A percentile compares a stretch with the other conserved stretches of the same genome.
Conservation (phyloP, 2,113 vertebrate genomes). For the Catharus fuscescens region DNA sequence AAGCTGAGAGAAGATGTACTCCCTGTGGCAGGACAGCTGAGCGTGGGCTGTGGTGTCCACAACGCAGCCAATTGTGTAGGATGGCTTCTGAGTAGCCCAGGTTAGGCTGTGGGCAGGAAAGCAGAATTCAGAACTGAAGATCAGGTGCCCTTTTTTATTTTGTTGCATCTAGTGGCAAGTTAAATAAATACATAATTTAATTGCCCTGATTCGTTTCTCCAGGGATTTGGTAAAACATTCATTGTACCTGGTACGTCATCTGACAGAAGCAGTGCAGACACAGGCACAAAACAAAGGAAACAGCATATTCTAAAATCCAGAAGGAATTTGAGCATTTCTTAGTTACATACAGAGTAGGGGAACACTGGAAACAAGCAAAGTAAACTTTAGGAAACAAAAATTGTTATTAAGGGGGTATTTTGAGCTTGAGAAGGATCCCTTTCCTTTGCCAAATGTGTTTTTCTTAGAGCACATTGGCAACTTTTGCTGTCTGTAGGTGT, state of each 20-base stretch:
- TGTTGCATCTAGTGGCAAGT: background rate
- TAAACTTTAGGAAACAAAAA: background rate
- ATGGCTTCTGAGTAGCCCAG: background rate
- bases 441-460: background rate
- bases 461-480: background rate
- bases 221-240: background rate
- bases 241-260: accelerated
- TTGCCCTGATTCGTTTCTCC: background rate
- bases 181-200: background rate
- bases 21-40: background rate
- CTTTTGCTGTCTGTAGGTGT: background rate
- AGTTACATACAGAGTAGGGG: background rate
- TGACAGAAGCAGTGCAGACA: background rate
- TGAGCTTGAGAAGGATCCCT: background rate
- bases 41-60: background rate
- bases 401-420: background rate
- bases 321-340: background rate
- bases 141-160: background rate
- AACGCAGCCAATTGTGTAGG: background rate
- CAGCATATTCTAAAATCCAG: background rate
- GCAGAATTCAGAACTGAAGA: background rate
- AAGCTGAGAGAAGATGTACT: background rate
- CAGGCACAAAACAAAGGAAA: background rate
- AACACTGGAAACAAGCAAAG: background rate
- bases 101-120: background rate